Evolutionary conservation across 2,113 vertebrate genomes (phyloP), one percentile per base, ranked within the genome.

Genomic region (Willisornis vidua): DNA sequence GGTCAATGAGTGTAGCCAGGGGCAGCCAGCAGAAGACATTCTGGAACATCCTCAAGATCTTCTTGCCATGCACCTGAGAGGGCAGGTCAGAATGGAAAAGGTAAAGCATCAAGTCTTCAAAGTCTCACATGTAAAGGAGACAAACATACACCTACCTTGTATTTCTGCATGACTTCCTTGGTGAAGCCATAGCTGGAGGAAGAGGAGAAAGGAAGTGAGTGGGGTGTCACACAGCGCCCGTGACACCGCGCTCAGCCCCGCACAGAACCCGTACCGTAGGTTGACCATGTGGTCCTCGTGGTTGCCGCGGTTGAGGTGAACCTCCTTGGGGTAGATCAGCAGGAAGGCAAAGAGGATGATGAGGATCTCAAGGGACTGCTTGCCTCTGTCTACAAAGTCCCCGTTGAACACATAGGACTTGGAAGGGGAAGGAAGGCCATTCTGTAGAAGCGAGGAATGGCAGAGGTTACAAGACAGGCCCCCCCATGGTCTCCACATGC

Each of bases 271-370:
- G 0, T 98, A 99, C 99, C 98, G 98, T 96, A 99, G 96, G 85
- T 99, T 99, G 58, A 99, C 98, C 43, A 99, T 98, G 73, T 99
- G 98, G 95, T 99, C 99, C 91, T 99, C 99, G 0, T 99, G 99
- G 97, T 99, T 99, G 63, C 99, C 99, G 4, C 99, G 96, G 96
- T 99, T 99, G 46, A 99, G 98, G 59, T 99, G 98, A 85, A 99
- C 97, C 55, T 98, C 98, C 28, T 99, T 99, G 4, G 99, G 99
- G 51, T 99, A 99, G 87, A 99, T 97, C 89, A 99, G 89, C 96
- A 99, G 98, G 97, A 99, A 99, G 71, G 98, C 97, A 49, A 99
- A 99, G 65, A 99, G 97, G 68, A 99, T 86, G 90, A 99, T 97
- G 85, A 99, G 98, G 87, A 99, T 98, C 97, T 99, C 99, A 1